A percentile compares a stretch with the other conserved stretches of the same genome.
Conservation (phyloP, 2,113 vertebrate species). For the Nibea coibor region DNA sequence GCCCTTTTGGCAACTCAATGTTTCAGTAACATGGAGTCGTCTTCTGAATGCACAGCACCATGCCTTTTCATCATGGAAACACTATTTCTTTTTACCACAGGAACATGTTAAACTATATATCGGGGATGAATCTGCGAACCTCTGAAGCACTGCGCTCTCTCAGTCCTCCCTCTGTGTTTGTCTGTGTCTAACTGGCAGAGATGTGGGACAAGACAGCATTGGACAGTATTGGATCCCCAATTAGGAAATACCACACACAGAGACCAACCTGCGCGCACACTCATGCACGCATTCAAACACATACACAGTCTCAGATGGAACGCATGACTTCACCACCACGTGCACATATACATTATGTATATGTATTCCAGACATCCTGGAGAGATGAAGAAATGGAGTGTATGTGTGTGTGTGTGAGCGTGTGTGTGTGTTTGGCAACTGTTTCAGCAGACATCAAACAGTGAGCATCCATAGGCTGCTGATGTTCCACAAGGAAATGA, state of each 20-base stretch:
- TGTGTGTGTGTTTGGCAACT: conserved; percentile 22
- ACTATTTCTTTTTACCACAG: conserved; percentile 48
- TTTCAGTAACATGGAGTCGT: conserved; percentile 37
- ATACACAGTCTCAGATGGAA: not conserved
- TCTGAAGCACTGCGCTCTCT: conserved; percentile 46
- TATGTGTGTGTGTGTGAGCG: conserved; percentile 1
- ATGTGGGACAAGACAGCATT: conserved; percentile 61
- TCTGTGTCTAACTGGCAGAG: conserved; percentile 62
- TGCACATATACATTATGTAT: conserved; percentile 39
- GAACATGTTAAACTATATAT: conserved; percentile 56
- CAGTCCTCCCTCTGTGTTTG: conserved; percentile 55
- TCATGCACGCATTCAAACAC: not conserved
- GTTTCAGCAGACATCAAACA: conserved; percentile 63
- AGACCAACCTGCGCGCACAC: conserved; percentile 47
- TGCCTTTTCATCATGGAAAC: conserved; percentile 54
- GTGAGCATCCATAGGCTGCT: conserved; percentile 65
- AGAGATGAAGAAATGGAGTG: conserved; percentile 27
- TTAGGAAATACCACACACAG: conserved; percentile 71
- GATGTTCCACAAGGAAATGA: conserved; percentile 47
- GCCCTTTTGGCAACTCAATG: conserved; percentile 36
- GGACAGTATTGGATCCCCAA: conserved; percentile 66
- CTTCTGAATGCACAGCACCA: conserved; percentile 53
- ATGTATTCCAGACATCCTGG: conserved; percentile 33
- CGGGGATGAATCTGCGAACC: conserved; percentile 40
- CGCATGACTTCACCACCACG: not conserved